phyloP scores from a whole-genome alignment of 2,888 invertebrate genomes.

The Lingula anatina region DNA sequence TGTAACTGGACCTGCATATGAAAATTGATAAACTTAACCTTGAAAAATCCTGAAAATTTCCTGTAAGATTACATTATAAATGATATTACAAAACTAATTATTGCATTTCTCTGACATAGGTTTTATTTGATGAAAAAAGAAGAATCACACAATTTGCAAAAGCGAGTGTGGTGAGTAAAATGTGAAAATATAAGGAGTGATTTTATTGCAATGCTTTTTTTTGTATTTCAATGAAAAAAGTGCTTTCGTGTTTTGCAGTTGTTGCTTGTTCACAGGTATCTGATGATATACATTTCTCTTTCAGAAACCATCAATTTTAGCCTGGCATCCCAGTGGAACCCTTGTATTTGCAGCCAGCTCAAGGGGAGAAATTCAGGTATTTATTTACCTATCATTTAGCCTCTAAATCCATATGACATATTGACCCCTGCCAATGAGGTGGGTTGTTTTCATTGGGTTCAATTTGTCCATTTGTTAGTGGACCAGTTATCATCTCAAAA shows the following conservation, averaged over 20 bases:
- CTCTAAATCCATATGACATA: background rate
- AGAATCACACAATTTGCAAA: slow-evolving; percentile 72
- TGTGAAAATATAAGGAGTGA: slow-evolving; percentile 3
- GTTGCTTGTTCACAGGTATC: slow-evolving; percentile 1
- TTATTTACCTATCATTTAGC: background rate
- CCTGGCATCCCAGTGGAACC: slow-evolving; percentile 70
- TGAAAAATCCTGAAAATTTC: too few species aligned
- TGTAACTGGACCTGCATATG: too few species aligned
- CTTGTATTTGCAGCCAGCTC: slow-evolving; percentile 67
- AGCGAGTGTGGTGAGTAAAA: slow-evolving; percentile 69
- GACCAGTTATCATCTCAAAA: too few species aligned
- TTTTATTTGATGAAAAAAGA: slow-evolving; percentile 68
- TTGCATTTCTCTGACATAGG: slow-evolving; percentile 15
- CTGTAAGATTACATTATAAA: too few species aligned
- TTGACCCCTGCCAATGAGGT: too few species aligned
- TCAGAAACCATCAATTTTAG: slow-evolving; percentile 63
- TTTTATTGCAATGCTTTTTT: background rate
- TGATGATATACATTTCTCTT: too few species aligned
- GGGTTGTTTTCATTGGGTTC: too few species aligned
- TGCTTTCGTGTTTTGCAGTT: background rate
- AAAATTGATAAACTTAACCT: too few species aligned
- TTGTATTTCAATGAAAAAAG: background rate
- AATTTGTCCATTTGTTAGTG: too few species aligned
- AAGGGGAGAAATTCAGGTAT: slow-evolving; percentile 61
- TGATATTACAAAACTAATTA: too few species aligned